Evolutionary conservation across 2,797 vertebrate species (phyloP).

Genomic region (Thaleichthys pacificus): DNA sequence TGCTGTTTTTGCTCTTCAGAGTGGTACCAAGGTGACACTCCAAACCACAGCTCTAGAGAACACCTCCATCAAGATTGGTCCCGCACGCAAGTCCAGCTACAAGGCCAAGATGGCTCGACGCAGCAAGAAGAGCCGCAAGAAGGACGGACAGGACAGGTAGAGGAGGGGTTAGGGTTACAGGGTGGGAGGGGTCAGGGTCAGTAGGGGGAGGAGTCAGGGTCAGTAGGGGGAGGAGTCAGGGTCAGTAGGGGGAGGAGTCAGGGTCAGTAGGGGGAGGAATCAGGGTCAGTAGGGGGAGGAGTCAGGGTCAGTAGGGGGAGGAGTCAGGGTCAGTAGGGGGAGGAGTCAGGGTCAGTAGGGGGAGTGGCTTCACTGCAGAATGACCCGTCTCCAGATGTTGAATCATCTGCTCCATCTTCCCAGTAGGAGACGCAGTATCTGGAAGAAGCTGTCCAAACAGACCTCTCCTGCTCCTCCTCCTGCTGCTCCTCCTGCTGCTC

Average conservation of each 20-base stretch:
- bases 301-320: background rate
- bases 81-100: constrained; percentile 85
- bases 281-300: background rate
- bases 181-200: background rate
- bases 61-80: constrained; percentile 91
- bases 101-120: constrained; percentile 89
- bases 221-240: background rate
- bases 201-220: background rate
- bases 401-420: background rate
- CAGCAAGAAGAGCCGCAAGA: constrained; percentile 86
- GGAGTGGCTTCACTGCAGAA: background rate
- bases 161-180: background rate
- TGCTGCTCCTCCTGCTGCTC: background rate
- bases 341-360: background rate
- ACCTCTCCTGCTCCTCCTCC: constrained; percentile 39
- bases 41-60: constrained; percentile 90
- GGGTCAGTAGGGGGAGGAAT: background rate
- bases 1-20: constrained; percentile 66
- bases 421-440: constrained; percentile 81
- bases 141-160: constrained; percentile 88
- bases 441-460: constrained; percentile 90
- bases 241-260: background rate
- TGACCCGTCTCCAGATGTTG: background rate
- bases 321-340: background rate
- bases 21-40: constrained; percentile 86